These are phyloP conservation scores for Brassicogethes aeneus DNA, from an alignment of 2,888 invertebrate species.

Conservation along the genomic window DNA sequence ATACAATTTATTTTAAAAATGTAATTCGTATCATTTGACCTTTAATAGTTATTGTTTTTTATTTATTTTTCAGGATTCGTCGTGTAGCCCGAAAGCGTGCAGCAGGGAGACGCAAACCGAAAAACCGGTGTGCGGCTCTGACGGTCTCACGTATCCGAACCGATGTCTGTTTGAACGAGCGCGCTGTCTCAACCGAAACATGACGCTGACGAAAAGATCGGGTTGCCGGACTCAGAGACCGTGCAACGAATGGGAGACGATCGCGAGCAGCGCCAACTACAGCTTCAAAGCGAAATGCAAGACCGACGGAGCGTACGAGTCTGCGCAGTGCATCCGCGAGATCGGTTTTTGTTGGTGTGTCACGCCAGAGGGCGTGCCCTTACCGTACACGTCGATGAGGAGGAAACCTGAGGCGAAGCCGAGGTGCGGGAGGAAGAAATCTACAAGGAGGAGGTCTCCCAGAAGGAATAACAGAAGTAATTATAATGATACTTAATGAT, in stretches of 20 bases:
- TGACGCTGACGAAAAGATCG: slow-evolving; percentile 65
- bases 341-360: slow-evolving; percentile 62
- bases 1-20: no score
- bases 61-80: background rate
- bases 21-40: no score
- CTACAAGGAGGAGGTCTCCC: slow-evolving; percentile 49
- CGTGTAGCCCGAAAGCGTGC: slow-evolving; percentile 35
- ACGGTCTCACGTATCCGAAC: slow-evolving; percentile 74
- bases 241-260: slow-evolving; percentile 27
- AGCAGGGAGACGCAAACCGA: slow-evolving; percentile 24
- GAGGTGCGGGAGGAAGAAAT: slow-evolving; percentile 48
- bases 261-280: slow-evolving; percentile 17
- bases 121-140: slow-evolving; percentile 65
- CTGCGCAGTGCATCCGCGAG: slow-evolving; percentile 74
- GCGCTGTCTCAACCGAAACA: slow-evolving; percentile 65
- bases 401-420: slow-evolving; percentile 51
- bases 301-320: slow-evolving; percentile 73
- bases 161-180: slow-evolving; percentile 69
- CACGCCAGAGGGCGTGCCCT: slow-evolving; percentile 70
- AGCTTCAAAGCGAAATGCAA: slow-evolving; percentile 69
- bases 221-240: slow-evolving; percentile 58
- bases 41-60: no score
- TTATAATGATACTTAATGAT: no score
- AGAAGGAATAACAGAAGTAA: slow-evolving; percentile 45
- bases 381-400: slow-evolving; percentile 69